phyloP scores from a whole-genome alignment of 2,113 vertebrate genomes.

The Boulengerochromis microlepis region DNA sequence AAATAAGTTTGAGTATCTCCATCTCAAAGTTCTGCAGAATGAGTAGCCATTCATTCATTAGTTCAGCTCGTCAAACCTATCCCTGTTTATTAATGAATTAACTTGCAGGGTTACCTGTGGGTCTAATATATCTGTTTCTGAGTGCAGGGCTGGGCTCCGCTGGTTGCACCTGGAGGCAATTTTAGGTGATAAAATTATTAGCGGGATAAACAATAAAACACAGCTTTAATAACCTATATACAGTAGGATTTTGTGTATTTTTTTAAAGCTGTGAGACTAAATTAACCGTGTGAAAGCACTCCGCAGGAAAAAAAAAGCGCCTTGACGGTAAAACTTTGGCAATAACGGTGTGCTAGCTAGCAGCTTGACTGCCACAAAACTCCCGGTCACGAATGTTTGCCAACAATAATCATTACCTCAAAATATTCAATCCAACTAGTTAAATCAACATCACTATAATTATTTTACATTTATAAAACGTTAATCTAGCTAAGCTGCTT shows the following conservation, averaged over 20 bases:
- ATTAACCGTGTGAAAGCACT: background rate
- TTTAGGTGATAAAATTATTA: background rate
- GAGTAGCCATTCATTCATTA: background rate
- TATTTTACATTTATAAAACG: background rate
- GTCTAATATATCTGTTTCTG: background rate
- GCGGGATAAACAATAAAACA: background rate
- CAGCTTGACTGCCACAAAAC: background rate
- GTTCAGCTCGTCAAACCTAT: background rate
- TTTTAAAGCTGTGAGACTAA: background rate
- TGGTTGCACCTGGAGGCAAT: background rate
- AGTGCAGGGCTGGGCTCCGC: background rate
- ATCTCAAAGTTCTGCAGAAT: background rate
- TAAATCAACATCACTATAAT: background rate
- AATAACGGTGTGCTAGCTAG: background rate
- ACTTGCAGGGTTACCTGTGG: background rate
- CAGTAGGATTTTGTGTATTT: background rate
- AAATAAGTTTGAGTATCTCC: background rate
- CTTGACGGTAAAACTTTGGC: background rate
- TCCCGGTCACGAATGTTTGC: background rate
- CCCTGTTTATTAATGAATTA: background rate
- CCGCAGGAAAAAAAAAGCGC: fast-evolving
- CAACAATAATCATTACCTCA: background rate
- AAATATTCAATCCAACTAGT: background rate
- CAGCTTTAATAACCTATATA: background rate
- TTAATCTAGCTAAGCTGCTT: background rate